Percentiles rank a stretch among this genome's conserved stretches.
These are phyloP conservation scores for Petrosia ficiformis DNA, from an alignment of 37 sponge, comb jelly and placozoan species.

Conservation along the genomic window DNA sequence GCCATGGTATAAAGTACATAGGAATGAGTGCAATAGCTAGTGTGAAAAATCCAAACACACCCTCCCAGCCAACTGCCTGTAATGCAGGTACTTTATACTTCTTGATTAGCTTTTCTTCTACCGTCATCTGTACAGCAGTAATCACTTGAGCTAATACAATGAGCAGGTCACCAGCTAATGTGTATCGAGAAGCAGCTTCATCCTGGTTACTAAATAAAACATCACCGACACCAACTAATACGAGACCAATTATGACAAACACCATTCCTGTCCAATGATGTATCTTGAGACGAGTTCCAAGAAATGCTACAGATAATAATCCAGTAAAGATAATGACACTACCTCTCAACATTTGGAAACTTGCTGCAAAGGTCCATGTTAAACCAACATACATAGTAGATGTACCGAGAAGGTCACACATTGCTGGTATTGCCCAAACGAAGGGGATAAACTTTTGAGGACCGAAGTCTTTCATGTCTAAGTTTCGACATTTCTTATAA, in stretches of 20 bases:
- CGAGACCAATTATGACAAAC: conserved; percentile 85
- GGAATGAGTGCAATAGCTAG: conserved; percentile 74
- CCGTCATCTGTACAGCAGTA: conserved; percentile 79
- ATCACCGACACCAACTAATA: conserved; percentile 84
- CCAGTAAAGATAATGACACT: conserved; percentile 98
- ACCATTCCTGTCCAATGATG: conserved; percentile 92
- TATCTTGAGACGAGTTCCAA: conserved; percentile 56
- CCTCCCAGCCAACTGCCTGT: conserved; percentile 97
- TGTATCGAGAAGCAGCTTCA: background rate
- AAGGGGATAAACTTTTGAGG: conserved; percentile 88
- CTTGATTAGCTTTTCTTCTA: conserved; percentile 90
- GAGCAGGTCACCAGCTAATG: conserved; percentile 86
- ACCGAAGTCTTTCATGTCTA: conserved; percentile 58
- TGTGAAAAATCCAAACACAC: conserved; percentile 84
- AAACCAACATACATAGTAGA: conserved; percentile 93
- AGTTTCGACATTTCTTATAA: conserved; percentile 13
- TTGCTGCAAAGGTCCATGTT: conserved; percentile 89
- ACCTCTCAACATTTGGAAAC: conserved; percentile 95
- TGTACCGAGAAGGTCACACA: conserved; percentile 87
- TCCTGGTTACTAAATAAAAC: conserved; percentile 24
- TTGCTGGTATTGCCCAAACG: conserved; percentile 87
- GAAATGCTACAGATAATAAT: conserved; percentile 86
- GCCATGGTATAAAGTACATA: conserved; percentile 96
- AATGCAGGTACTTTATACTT: conserved; percentile 86
- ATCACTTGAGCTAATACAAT: conserved; percentile 91